Base-by-base conservation (phyloP, 2,888 invertebrate genomes). In the Thereva nobilitata region DNA sequence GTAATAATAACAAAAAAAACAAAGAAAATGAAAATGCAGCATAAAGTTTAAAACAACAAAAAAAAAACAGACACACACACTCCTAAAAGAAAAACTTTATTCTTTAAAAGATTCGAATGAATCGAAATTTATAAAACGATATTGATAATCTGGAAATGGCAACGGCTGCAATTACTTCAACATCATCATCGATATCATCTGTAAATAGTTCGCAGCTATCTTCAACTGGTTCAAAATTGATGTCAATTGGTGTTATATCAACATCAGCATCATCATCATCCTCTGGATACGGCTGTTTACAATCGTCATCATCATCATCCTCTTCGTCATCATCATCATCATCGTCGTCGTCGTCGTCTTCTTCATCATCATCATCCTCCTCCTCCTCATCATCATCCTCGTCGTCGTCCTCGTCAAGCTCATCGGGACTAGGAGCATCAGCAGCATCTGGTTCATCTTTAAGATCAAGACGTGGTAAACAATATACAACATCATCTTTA, bases 91-190 rank as follows among this genome's bases (percentile, higher is more conserved):
- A 23, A 23, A 23, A 23, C 23, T 23, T 23, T 2, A 23, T 2
- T 23, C n/a, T 23, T 23, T 23, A 23, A 23, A 23, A 23, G 23
- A 23, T 23, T 23, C 23, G 23, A 23, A 23, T 23, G 23, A 23
- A 23, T 23, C 23, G 23, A 23, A 23, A 23, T 2, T 23, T 1
- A 23, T 23, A 23, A 23, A n/a, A n/a, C n/a, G n/a, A 23, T 23
- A 23, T 23, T 23, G 23, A 23, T 23, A 23, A 23, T 23, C 23
- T 44, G 44, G 40, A 38, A 44, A 64, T 64, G 64, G 55, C 65
- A 38, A 56, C 42, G 34, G 65, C 56, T 56, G 65, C 56, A 12
- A 65, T 56, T 55, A 40, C 42, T n/a, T 49, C 56, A 47, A 37
- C 64, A 54, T 47, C 65, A 7, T 44, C 44, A 55, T 50, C 65